phyloP scores from a whole-genome alignment of 1,140 invertebrate species.

The Pseudomyrmex sp. region DNA sequence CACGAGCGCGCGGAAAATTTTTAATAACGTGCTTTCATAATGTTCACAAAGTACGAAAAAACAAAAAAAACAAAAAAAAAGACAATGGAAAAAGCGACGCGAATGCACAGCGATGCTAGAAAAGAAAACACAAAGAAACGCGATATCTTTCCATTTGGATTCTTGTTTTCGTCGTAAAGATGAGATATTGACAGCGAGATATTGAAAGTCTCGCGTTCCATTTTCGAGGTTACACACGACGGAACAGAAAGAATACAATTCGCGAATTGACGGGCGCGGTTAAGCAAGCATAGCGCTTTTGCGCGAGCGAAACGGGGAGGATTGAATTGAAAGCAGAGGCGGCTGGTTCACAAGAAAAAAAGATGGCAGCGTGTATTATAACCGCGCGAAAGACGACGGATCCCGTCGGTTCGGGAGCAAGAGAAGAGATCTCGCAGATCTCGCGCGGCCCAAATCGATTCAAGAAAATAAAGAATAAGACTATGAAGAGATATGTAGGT shows the following conservation, averaged over 20 bases:
- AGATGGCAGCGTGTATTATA: constrained; percentile 46
- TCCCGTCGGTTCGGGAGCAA: neutral
- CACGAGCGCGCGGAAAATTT: neutral
- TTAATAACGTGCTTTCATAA: neutral
- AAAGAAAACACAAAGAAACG: neutral
- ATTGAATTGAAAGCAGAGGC: constrained; percentile 43
- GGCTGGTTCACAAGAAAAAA: constrained; percentile 5
- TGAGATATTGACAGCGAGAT: constrained; percentile 52
- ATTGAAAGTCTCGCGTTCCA: constrained; percentile 27
- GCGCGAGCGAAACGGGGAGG: neutral
- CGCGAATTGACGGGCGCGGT: constrained; percentile 44
- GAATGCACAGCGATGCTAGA: neutral
- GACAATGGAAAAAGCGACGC: neutral
- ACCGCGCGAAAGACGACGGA: constrained; percentile 17
- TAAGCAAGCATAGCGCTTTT: neutral
- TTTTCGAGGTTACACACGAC: constrained; percentile 15
- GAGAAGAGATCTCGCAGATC: constrained; percentile 11
- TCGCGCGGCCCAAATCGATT: constrained; percentile 33
- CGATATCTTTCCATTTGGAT: neutral
- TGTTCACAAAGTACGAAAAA: neutral
- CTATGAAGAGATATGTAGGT: constrained; percentile 38
- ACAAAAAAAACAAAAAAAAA: neutral
- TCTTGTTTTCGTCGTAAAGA: constrained; percentile 10
- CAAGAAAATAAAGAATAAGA: constrained; percentile 30
- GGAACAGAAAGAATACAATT: constrained; percentile 10